These are phyloP conservation scores for Phyllostomus discolor DNA, from an alignment of 2,113 vertebrate genomes.

Conservation along the genomic window DNA sequence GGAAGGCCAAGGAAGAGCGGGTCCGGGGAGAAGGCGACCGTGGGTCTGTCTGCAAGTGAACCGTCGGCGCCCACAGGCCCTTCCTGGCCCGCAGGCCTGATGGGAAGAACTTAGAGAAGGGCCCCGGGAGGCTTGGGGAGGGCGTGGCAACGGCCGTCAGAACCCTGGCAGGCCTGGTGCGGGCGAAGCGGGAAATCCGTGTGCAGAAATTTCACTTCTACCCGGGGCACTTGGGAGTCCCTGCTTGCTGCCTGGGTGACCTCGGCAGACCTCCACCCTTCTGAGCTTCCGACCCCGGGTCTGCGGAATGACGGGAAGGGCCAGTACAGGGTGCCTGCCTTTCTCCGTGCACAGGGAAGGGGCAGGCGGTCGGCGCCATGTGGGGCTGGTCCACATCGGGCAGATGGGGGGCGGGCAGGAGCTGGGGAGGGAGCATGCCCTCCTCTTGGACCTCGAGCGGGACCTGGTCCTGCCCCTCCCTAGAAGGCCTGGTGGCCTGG, in stretches of 20 bases:
- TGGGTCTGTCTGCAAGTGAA: background rate
- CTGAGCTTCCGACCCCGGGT: background rate
- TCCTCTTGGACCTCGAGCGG: too few species aligned
- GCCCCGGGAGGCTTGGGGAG: background rate
- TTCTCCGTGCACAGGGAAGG: background rate
- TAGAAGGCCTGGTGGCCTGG: background rate
- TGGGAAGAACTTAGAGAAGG: background rate
- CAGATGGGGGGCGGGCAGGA: fast-evolving
- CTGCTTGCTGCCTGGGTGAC: background rate
- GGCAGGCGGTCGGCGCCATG: fast-evolving
- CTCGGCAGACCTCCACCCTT: background rate
- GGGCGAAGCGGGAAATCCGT: background rate
- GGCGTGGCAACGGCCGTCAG: fast-evolving
- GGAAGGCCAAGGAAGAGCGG: background rate
- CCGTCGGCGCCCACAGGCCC: fast-evolving
- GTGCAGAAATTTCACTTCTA: background rate
- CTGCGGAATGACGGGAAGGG: background rate
- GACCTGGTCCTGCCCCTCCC: background rate
- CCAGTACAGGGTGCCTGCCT: fast-evolving
- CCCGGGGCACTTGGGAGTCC: background rate
- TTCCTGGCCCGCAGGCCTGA: fast-evolving
- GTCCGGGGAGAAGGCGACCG: too few species aligned
- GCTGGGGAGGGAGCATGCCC: background rate
- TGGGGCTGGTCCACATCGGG: background rate
- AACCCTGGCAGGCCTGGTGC: background rate